phyloP scores from a whole-genome alignment of 2,113 vertebrate genomes.

The Ciconia stormi region DNA sequence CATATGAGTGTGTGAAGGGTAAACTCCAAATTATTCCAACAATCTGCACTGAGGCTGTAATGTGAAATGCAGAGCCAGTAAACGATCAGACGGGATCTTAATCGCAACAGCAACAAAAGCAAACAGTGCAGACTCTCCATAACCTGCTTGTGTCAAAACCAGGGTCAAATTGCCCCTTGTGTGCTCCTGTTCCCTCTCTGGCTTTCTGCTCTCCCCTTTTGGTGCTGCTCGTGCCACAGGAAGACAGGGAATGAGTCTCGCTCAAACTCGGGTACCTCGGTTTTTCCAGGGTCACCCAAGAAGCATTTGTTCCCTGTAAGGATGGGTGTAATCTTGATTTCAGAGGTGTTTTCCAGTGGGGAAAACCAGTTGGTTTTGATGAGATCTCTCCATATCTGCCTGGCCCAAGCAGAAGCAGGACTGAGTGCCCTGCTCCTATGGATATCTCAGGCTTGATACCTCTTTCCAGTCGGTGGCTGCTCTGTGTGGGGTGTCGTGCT shows the following conservation, averaged over 20 bases:
- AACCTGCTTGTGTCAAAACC: background rate
- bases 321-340: background rate
- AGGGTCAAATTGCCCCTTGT: background rate
- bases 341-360: background rate
- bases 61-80: background rate
- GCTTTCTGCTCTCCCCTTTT: background rate
- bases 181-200: background rate
- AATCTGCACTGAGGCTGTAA: background rate
- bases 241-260: background rate
- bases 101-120: accelerated
- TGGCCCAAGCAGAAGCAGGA: background rate
- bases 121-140: background rate
- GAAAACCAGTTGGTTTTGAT: background rate
- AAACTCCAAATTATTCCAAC: background rate
- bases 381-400: background rate
- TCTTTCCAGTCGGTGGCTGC: background rate
- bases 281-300: background rate
- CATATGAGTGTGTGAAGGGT: background rate
- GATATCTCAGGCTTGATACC: background rate
- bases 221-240: background rate
- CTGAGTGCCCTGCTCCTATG: background rate
- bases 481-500: background rate
- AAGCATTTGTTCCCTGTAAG: background rate
- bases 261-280: background rate
- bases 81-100: background rate